Conservation (phyloP, 2,888 invertebrate genomes). For the Eristalis tenax region DNA sequence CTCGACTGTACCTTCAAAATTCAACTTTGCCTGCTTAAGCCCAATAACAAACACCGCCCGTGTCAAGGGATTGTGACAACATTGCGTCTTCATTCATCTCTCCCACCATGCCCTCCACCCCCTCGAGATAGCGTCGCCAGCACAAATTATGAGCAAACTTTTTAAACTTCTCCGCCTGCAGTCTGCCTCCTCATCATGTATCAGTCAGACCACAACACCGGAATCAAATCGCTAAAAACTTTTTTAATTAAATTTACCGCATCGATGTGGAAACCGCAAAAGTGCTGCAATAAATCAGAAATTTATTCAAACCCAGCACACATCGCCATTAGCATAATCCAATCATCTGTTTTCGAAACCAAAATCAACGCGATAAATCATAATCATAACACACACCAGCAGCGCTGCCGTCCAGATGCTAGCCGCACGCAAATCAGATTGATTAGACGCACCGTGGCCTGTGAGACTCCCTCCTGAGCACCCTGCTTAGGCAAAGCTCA, state of each 20-base stretch:
- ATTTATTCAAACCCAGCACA: conserved; percentile 17
- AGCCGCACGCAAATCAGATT: conserved; percentile 26
- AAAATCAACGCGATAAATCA: conserved; percentile 23
- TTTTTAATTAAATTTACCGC: conserved; percentile 7
- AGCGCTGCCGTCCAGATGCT: conserved; percentile 3
- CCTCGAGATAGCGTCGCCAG: background rate
- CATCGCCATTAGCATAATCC: conserved; percentile 19
- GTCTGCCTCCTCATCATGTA: background rate
- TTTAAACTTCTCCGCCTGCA: background rate
- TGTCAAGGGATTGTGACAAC: background rate
- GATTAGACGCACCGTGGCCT: conserved; percentile 6
- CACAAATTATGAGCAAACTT: background rate
- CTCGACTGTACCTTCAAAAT: no score
- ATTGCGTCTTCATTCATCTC: background rate
- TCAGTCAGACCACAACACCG: background rate
- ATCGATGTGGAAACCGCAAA: conserved; percentile 6
- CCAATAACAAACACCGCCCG: background rate
- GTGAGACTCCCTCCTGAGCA: background rate
- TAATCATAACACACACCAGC: background rate
- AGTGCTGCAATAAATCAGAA: background rate
- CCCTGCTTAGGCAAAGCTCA: background rate
- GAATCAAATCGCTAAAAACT: background rate
- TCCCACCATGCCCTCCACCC: background rate
- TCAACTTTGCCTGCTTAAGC: no score
- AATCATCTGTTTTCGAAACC: conserved; percentile 3